Base-by-base conservation (phyloP, 2,113 vertebrate genomes). In the Bufo gargarizans region DNA sequence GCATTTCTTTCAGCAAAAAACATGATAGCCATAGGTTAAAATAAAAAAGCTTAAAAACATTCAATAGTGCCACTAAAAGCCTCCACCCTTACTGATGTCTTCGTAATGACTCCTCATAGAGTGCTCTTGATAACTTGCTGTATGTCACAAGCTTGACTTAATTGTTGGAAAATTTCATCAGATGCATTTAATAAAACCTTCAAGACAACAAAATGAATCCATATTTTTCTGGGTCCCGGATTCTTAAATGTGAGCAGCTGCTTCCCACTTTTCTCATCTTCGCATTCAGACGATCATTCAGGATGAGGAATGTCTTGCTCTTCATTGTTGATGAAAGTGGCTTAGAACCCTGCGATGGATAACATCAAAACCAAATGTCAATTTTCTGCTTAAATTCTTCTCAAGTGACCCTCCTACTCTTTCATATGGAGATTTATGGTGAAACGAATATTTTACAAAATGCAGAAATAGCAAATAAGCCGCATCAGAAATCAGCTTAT, bases 361-460 rank as follows among this genome's bases (percentile, higher is more conserved):
- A 63, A 86, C 45, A 77, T 78, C 85, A 78, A 86, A 86, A 86
- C 20, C 78, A 78, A 61, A 86, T 86, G 49, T 33, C 49, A 63
- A 79, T 78, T 53, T 65, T 86, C 58, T 78, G 85, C 77, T 85
- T 77, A 86, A 79, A 79, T 50, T 76, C 55, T 19, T 86, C 84
- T 86, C 84, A 17, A 59, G 71, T 61, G 53, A 77, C 72, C 43
- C 72, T 59, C 71, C 43, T 45, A 76, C 55, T 77, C 72, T 63
- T 77, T 59, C 69, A 86, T 59, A 86, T 61, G 71, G 43, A 77
- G 72, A 86, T 86, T 55, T 77, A 61, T 86, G 17, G n/a, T 86
- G 61, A 77, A 61, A 10, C 6, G 13, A 61, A 77, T 86, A 63
- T 77, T 86, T 76, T 65, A 71, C 71, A 61, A 74, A 85, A 76